These are phyloP conservation scores for Periplaneta americana DNA, from an alignment of 1,140 invertebrate species.

Conservation along the genomic window DNA sequence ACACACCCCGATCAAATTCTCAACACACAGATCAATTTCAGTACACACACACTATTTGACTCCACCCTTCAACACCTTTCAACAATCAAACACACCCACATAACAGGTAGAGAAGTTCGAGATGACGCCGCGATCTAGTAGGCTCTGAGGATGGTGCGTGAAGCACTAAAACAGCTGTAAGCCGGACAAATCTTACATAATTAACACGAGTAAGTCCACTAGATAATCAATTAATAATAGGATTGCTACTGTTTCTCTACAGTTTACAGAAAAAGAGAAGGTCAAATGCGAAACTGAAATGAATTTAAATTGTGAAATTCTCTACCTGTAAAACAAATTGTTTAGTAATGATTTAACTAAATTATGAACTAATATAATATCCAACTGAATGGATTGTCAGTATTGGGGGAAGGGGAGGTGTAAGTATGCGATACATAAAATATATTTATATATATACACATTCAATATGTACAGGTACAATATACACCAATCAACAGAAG, in stretches of 20 bases:
- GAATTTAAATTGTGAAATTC: neutral
- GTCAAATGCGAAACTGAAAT: neutral
- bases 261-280: neutral
- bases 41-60: too few relatives aligned
- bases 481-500: neutral
- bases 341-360: neutral
- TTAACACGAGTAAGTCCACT: too few relatives aligned
- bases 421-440: neutral
- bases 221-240: too few relatives aligned
- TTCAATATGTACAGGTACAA: neutral
- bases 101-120: too few relatives aligned
- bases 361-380: neutral
- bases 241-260: neutral
- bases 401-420: neutral
- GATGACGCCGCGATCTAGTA: too few relatives aligned
- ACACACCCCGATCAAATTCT: too few relatives aligned
- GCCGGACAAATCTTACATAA: too few relatives aligned
- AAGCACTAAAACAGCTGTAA: too few relatives aligned
- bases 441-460: neutral
- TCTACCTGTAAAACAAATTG: neutral
- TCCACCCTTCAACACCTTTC: too few relatives aligned
- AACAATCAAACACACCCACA: too few relatives aligned
- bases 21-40: too few relatives aligned
- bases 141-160: too few relatives aligned
- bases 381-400: neutral